Conservation (phyloP, 2,113 vertebrate species). For the Psammodynastes pulverulentus region DNA sequence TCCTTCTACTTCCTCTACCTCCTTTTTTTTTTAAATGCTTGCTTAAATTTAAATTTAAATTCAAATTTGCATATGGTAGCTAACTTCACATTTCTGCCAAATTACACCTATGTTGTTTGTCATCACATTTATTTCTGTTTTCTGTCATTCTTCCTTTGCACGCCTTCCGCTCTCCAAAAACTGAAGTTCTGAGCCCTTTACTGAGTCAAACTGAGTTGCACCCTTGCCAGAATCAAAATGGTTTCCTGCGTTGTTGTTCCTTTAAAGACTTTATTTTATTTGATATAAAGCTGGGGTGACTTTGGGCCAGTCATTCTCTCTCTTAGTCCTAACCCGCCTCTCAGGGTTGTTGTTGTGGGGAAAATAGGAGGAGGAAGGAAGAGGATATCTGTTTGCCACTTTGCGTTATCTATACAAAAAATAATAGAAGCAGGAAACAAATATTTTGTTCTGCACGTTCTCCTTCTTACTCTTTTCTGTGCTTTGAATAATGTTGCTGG, state of each 20-base stretch:
- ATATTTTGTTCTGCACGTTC: not conserved
- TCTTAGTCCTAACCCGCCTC: not conserved
- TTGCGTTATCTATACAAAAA: not conserved
- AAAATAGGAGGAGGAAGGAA: not conserved
- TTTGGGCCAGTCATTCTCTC: not conserved
- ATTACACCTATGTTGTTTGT: conserved; percentile 44
- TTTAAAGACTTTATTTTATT: not conserved
- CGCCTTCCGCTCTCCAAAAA: conserved; percentile 1
- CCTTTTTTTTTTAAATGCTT: not conserved
- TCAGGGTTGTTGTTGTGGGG: not conserved
- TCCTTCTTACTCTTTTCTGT: not conserved
- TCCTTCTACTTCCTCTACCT: not conserved
- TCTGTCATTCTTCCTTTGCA: conserved; percentile 21
- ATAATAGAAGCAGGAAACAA: not conserved
- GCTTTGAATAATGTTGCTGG: not conserved
- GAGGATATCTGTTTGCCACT: not conserved
- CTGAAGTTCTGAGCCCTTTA: conserved; percentile 13
- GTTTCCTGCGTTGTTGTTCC: not conserved
- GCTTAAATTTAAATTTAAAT: conserved; percentile 9
- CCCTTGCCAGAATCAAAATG: not conserved
- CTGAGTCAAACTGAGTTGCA: not conserved
- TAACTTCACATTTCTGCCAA: conserved; percentile 34
- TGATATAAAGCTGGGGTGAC: not conserved
- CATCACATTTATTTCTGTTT: conserved; percentile 6
- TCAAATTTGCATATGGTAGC: conserved; percentile 25